Evolutionary conservation across 2,113 vertebrate genomes (phyloP), one percentile per base, ranked within the genome.

Genomic region (Barbus barbus): DNA sequence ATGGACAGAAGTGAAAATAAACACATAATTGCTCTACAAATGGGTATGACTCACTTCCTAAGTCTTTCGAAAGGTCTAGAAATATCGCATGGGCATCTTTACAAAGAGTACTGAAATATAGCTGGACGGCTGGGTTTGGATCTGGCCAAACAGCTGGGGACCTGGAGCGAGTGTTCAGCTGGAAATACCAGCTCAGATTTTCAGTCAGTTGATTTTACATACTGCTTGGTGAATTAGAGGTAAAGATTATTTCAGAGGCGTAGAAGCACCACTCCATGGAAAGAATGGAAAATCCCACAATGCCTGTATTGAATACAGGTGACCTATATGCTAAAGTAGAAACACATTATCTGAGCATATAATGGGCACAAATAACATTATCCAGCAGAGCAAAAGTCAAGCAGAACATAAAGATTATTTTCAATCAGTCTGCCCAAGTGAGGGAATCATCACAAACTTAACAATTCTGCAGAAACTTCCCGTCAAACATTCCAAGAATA

Each of bases 81-180:
- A 85, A 88, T 83, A 58, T 75, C 48, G 36, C 33, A 31, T 26
- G 82, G 83, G 79, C 81, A 91, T 86, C 83, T 91, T 90, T 67
- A 89, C 88, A 84, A 78, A 90, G 85, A 11, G 53, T 22, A 7
- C 13, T 71, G 56, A 71, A 86, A 85, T 89, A 89, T 84, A 73
- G 81, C 88, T 83, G 84, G 83, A 83, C 44, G 41, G 78, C 46
- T 74, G 65, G 28, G 73, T 44, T 82, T 24, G 13, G 77, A 69
- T 79, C 83, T 74, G 83, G 90, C 90, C 89, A 90, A 93, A 92
- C 93, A 93, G 92, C 91, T 92, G 91, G 92, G 87, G 90, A 90
- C 88, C 89, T 90, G 90, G 88, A 93, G 91, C 89, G 77, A 74
- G 74, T 88, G 84, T 93, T 94, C 90, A 79, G 86, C 89, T 93